phyloP scores from a whole-genome alignment of 1,140 invertebrate species.

The Rhopalosiphum maidis region DNA sequence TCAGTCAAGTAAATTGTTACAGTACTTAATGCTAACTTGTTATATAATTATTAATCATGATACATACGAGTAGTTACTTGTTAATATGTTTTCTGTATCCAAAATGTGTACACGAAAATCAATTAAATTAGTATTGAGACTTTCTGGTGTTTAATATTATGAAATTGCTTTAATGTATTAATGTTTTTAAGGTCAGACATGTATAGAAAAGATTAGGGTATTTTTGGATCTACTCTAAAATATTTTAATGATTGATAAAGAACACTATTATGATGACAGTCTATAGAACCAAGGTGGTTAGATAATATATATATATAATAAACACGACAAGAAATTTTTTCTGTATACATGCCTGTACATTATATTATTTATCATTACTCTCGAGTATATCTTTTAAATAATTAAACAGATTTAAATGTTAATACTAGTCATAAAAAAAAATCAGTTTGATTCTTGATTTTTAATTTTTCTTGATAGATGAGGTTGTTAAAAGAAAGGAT shows the following conservation, averaged over 20 bases:
- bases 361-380: background rate
- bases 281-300: background rate
- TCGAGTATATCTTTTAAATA: background rate
- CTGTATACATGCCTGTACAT: too few relatives aligned
- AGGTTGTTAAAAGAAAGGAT: constrained; percentile 81
- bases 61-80: too few relatives aligned
- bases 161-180: too few relatives aligned
- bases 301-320: background rate
- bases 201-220: too few relatives aligned
- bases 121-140: too few relatives aligned
- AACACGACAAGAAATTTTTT: background rate
- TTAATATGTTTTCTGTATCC: too few relatives aligned
- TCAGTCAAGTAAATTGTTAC: too few relatives aligned
- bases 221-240: background rate
- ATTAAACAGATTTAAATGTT: background rate
- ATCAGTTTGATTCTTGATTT: background rate
- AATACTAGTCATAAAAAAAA: background rate
- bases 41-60: too few relatives aligned
- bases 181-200: too few relatives aligned
- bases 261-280: background rate
- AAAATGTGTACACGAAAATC: too few relatives aligned
- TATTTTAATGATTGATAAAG: background rate
- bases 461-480: constrained; percentile 64
- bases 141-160: too few relatives aligned
- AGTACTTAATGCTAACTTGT: background rate